Evolutionary conservation across 2,797 vertebrate species (phyloP), one percentile per base, ranked within the genome.

Genomic region (Rallus crepitans): DNA sequence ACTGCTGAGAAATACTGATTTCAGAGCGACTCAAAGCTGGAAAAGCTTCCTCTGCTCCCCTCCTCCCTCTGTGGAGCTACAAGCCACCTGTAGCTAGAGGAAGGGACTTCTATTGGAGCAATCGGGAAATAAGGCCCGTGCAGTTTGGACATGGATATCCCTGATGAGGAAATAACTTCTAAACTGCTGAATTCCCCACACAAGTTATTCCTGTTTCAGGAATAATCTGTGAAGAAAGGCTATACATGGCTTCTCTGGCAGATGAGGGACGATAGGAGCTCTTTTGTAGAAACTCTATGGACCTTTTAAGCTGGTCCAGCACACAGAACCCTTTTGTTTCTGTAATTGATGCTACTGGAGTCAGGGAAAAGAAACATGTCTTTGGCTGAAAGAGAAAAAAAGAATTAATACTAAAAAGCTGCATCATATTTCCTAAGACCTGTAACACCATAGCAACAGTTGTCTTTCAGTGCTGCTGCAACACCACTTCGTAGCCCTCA

Each of bases 381-480:
- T 76, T 92, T 82, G 86, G 66, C 82, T 85, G 75, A 55, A 50
- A 92, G 64, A 47, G 60, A 33, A 82, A 33, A 90, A 33, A 90
- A 80, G 21, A 48, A 48, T 45, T 48, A 23, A 61, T 40, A 18
- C 61, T 81, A 6, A 56, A 82, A 81, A 85, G 66, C 78, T 85
- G 87, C 82, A 78, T 85, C 78, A 33, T 37, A 82, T 96, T 97
- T 92, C 68, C 77, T 61, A 52, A 77, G 88, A 93, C 19, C 73
- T 7, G 37, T 11, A 66, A 40, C 71, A 77, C 93, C 96, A 94
- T 96, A 80, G 96, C 95, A 96, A 94, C 95, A 90, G 88, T 65
- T 93, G 90, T 94, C 52, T 87, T 16, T 50, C 57, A 40, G 1
- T 25, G 77, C 76, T 93, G 73, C 83, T 93, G 70, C 77, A 77